Percentiles rank a stretch among this genome's conserved stretches.
Conservation (phyloP, 2,888 invertebrate species). For the Stenurella melanura region DNA sequence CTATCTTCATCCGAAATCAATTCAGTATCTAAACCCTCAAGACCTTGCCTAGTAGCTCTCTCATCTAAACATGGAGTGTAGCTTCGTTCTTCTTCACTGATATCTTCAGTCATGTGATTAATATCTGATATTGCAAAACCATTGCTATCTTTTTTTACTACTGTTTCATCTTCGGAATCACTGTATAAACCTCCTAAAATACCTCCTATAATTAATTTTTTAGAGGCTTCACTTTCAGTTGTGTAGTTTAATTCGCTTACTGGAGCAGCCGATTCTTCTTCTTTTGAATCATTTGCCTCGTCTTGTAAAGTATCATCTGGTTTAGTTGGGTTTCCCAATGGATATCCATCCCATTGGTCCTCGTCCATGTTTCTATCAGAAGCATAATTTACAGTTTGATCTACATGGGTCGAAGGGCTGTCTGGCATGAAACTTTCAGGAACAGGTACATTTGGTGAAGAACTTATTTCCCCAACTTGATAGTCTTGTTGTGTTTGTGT, state of each 20-base stretch:
- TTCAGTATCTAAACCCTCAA: constrained; percentile 81
- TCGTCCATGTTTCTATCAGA: not conserved
- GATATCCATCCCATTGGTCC: not conserved
- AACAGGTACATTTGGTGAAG: constrained; percentile 54
- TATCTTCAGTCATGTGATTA: constrained; percentile 78
- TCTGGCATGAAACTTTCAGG: constrained; percentile 3
- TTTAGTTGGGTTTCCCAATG: not conserved
- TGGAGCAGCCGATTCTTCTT: not conserved
- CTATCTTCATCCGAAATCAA: constrained; percentile 85
- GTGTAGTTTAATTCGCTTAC: not conserved
- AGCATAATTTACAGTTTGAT: not conserved
- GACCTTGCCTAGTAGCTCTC: constrained; percentile 71
- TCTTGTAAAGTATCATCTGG: not conserved
- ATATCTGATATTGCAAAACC: constrained; percentile 69
- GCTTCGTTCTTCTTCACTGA: constrained; percentile 81
- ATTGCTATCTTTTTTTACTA: constrained; percentile 63
- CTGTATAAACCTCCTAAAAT: constrained; percentile 65
- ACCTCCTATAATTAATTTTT: constrained; percentile 44
- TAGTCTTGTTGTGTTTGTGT: constrained; percentile 34
- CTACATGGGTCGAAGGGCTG: not conserved
- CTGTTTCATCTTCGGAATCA: constrained; percentile 71
- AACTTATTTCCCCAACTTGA: constrained; percentile 57
- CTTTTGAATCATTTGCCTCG: not conserved
- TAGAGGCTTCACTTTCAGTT: not conserved
- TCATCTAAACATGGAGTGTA: constrained; percentile 86